Conservation (phyloP, 2,888 invertebrate genomes). For the Drosophila putrida region DNA sequence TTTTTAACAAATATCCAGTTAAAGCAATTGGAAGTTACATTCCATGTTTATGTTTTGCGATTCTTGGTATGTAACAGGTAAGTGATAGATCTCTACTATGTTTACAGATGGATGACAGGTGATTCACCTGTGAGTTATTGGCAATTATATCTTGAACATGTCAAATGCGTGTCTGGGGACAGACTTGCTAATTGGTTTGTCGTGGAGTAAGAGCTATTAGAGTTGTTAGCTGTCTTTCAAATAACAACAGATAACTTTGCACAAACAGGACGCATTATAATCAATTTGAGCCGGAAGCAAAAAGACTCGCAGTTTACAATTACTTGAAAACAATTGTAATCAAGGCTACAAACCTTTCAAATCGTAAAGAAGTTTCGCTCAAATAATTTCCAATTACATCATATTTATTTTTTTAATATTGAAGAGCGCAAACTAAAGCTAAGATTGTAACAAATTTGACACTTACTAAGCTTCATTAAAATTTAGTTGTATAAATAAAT, state of each 20-base stretch:
- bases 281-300: slow-evolving; percentile 23
- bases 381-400: too few species aligned
- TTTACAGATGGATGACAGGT: slow-evolving; percentile 5
- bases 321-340: too few species aligned
- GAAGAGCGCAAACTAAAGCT: too few species aligned
- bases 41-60: slow-evolving; percentile 9
- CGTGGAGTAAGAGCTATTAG: slow-evolving; percentile 10
- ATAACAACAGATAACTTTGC: slow-evolving; percentile 3
- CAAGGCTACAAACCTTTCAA: too few species aligned
- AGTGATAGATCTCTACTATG: background rate
- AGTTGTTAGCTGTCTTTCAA: slow-evolving; percentile 11
- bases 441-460: too few species aligned
- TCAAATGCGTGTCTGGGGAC: slow-evolving; percentile 10
- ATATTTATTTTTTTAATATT: too few species aligned
- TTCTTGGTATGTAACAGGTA: background rate
- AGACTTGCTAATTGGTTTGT: slow-evolving; percentile 54
- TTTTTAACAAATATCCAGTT: slow-evolving; percentile 24
- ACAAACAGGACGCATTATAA: background rate
- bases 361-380: too few species aligned
- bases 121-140: background rate
- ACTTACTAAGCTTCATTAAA: too few species aligned
- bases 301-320: background rate
- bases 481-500: too few species aligned
- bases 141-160: slow-evolving; percentile 1
- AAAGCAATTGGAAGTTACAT: slow-evolving; percentile 36